phyloP scores from a whole-genome alignment of 2,888 invertebrate genomes.

The Sminthurinus aureus region DNA sequence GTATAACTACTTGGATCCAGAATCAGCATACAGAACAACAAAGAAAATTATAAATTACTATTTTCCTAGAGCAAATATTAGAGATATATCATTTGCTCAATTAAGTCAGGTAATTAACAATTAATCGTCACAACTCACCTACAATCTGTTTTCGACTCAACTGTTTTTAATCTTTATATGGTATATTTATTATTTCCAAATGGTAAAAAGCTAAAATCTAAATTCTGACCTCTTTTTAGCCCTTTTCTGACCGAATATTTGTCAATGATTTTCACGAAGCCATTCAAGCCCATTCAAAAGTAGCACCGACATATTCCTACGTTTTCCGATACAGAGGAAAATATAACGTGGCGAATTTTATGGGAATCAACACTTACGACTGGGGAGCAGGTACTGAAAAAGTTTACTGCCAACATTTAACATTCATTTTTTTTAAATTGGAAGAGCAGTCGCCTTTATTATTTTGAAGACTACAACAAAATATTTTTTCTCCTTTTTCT shows the following conservation, averaged over 20 bases:
- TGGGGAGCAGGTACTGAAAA: conserved; percentile 48
- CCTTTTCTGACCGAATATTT: conserved; percentile 51
- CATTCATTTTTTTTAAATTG: no score
- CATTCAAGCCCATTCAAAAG: conserved; percentile 52
- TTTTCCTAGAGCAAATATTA: conserved; percentile 40
- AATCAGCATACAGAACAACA: conserved; percentile 27
- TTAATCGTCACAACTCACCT: background rate
- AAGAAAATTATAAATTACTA: conserved; percentile 51
- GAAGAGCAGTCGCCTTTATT: no score
- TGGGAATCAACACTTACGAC: conserved; percentile 49
- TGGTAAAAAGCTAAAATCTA: background rate
- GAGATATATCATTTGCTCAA: conserved; percentile 40
- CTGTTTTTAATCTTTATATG: background rate
- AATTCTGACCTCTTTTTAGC: background rate
- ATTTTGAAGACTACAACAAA: no score
- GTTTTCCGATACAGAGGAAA: conserved; percentile 44
- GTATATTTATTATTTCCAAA: background rate
- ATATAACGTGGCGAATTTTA: conserved; percentile 56
- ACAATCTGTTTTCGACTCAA: background rate
- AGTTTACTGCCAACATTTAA: no score
- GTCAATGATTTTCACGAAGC: conserved; percentile 48
- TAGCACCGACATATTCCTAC: conserved; percentile 57
- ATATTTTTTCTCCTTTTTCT: no score
- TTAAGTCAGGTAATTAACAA: conserved; percentile 45
- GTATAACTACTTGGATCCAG: conserved; percentile 40